Conservation (phyloP, 2,888 invertebrate genomes). For the Athalia cordata region DNA sequence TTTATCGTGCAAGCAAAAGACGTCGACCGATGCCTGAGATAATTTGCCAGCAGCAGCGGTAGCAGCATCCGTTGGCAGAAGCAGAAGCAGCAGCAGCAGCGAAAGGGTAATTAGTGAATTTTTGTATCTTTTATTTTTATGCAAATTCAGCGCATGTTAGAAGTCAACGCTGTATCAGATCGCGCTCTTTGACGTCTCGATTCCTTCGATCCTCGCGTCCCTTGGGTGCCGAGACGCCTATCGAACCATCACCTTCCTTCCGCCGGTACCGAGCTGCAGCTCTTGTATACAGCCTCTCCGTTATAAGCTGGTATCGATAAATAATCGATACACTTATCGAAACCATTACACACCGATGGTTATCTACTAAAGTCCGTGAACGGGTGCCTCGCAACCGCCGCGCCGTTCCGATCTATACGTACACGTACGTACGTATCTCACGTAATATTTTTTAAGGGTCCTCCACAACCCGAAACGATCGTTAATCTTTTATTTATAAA, state of each 20-base stretch:
- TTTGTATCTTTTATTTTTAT: constrained; percentile 32
- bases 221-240: constrained; percentile 47
- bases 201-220: constrained; percentile 9
- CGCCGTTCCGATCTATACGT: not conserved
- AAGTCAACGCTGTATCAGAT: constrained; percentile 42
- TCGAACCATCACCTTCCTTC: constrained; percentile 46
- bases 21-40: constrained; percentile 41
- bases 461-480: constrained; percentile 15
- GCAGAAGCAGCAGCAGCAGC: not conserved
- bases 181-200: constrained; percentile 42
- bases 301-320: constrained; percentile 43
- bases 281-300: too few species aligned
- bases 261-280: not conserved
- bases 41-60: constrained; percentile 32
- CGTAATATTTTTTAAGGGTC: constrained; percentile 15
- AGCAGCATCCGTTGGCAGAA: not conserved
- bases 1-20: constrained; percentile 20
- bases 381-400: constrained; percentile 34
- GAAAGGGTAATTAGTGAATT: constrained; percentile 41
- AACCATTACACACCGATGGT: constrained; percentile 51
- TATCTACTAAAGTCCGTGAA: constrained; percentile 42
- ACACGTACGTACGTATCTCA: constrained; percentile 17
- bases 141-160: constrained; percentile 42
- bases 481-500: not conserved
- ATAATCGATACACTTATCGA: constrained; percentile 51